Base-by-base conservation (phyloP, 2,797 vertebrate species). In the Apodemus agrarius region DNA sequence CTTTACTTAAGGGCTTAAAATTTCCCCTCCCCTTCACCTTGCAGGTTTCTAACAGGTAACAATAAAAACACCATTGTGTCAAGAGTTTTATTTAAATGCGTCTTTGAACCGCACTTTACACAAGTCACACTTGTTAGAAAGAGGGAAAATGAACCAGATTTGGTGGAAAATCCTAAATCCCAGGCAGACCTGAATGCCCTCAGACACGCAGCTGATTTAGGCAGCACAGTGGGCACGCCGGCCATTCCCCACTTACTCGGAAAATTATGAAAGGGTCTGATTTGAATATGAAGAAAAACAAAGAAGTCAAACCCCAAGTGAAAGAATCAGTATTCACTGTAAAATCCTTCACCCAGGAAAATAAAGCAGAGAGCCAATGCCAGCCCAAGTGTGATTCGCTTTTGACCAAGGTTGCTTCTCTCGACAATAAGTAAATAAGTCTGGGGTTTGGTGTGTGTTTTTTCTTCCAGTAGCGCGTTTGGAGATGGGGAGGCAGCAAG, bases 1-100 rank as follows among this genome's bases (percentile, higher is more conserved):
- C 98, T 92, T 95, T 89, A 91, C 12, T 72, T 87, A 95, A 97
- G 97, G 93, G 97, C 90, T 94, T 78, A 93, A 91, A 97, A 93
- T 97, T n/a, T 91, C 22, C 63, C 4, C 43, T 80, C 86, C 78
- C 83, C 96, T 98, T 96, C 95, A 96, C 96, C 95, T 97, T 93
- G 61, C 82, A 95, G 96, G 98, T 97, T 97, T 98, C 80, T 97
- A 95, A 97, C 96, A 98, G 97, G 98, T 98, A 98, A 93, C 92
- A 93, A 98, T 95, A 97, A 98, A 91, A 98, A 97, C 34, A 92
- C 97, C 52, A 93, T 88, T 97, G 95, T 90, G 93, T 83, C 95
- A 57, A 37, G 85, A 97, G 43, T 97, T 96, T 93, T 89, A 97
- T 96, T 90, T 93, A 95, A 97, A 97, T 95, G 95, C 72, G 54